A percentile compares a stretch with the other conserved stretches of the same genome.
phyloP scores from a whole-genome alignment of 2,888 invertebrate species.

The Aleiodes testaceus region DNA sequence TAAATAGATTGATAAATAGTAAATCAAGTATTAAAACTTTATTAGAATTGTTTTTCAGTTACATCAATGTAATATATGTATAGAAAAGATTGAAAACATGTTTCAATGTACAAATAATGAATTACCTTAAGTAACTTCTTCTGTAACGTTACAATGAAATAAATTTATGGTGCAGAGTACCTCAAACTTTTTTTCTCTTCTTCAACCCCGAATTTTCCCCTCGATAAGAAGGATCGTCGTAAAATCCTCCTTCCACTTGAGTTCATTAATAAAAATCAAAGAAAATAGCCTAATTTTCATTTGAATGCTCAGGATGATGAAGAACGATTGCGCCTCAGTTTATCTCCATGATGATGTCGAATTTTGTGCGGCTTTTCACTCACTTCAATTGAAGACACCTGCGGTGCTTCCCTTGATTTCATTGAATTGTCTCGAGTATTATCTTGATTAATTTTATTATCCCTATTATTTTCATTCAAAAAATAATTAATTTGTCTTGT shows the following conservation, averaged over 20 bases:
- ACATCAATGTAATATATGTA: too few species aligned
- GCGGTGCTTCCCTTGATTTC: constrained; percentile 45
- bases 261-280: too few species aligned
- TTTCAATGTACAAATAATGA: too few species aligned
- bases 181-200: not conserved
- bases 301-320: not conserved
- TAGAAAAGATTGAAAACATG: too few species aligned
- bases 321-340: constrained; percentile 10
- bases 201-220: not conserved
- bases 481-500: not conserved
- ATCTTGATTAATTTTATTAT: not conserved
- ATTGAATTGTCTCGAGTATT: too few species aligned
- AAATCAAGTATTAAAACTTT: too few species aligned
- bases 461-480: not conserved
- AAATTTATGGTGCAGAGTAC: too few species aligned
- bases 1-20: too few species aligned
- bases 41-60: too few species aligned
- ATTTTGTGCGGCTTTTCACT: constrained; percentile 61
- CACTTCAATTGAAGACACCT: constrained; percentile 62
- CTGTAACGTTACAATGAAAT: too few species aligned
- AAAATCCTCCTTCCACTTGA: too few species aligned
- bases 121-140: too few species aligned
- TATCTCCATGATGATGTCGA: constrained; percentile 64
- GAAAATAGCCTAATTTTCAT: not conserved
- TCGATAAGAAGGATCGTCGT: not conserved